phyloP scores from a whole-genome alignment of 2,113 vertebrate species.

The Taurulus bubalis region DNA sequence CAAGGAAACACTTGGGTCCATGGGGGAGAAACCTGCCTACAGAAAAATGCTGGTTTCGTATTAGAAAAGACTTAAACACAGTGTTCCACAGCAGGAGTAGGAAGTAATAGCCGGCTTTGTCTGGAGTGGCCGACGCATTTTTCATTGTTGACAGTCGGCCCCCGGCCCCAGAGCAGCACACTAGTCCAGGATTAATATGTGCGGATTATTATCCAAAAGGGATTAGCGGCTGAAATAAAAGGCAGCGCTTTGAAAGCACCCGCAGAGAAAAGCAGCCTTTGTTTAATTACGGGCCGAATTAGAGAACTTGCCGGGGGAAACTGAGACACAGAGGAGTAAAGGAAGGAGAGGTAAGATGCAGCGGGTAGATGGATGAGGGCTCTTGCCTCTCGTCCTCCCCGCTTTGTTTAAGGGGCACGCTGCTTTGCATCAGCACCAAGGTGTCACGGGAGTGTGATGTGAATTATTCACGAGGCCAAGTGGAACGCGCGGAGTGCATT shows the following conservation, averaged over 20 bases:
- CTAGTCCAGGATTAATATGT: constrained; percentile 51
- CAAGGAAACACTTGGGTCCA: too few species aligned
- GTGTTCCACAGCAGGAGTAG: constrained; percentile 34
- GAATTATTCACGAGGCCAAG: constrained; percentile 59
- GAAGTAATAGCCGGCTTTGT: constrained; percentile 47
- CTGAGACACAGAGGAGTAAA: neutral
- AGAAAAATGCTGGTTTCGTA: neutral
- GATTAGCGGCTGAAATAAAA: constrained; percentile 52
- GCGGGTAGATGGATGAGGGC: neutral
- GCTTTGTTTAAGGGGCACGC: constrained; percentile 15
- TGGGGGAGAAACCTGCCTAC: too few species aligned
- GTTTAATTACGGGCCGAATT: constrained; percentile 21
- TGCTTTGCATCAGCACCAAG: constrained; percentile 41
- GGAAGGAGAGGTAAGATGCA: neutral
- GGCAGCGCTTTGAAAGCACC: constrained; percentile 12
- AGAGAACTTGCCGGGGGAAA: neutral
- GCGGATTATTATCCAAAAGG: constrained; percentile 57
- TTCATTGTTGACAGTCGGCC: constrained; percentile 40
- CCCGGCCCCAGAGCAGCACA: constrained; percentile 4
- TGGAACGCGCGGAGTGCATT: constrained; percentile 53
- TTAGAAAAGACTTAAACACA: constrained; percentile 14
- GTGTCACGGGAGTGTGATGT: constrained; percentile 47
- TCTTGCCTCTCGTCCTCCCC: constrained; percentile 4
- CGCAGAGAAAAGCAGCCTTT: neutral
- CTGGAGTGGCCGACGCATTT: constrained; percentile 52